phyloP scores from a whole-genome alignment of 2,797 vertebrate genomes.

The Champsocephalus gunnari region DNA sequence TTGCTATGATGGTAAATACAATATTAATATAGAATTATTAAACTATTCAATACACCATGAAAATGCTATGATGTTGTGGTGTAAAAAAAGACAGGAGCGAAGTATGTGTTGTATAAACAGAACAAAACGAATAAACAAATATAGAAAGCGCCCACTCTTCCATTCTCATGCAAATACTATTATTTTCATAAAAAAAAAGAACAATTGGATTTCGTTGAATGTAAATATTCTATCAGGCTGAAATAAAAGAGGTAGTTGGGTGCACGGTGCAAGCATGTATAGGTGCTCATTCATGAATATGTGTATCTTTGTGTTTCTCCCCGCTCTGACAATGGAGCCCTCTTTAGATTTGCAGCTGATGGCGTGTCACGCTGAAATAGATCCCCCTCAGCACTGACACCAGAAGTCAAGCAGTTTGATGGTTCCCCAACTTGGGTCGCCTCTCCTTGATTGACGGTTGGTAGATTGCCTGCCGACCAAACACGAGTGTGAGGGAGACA shows the following conservation, averaged over 20 bases:
- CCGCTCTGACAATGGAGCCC: constrained; percentile 71
- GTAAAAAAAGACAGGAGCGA: not conserved
- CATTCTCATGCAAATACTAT: constrained; percentile 17
- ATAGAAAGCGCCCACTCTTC: not conserved
- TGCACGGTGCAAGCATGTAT: constrained; percentile 31
- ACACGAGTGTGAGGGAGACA: constrained; percentile 77
- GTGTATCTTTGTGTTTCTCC: constrained; percentile 62
- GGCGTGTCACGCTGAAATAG: constrained; percentile 81
- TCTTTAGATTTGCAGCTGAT: constrained; percentile 80
- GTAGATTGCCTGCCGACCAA: constrained; percentile 85
- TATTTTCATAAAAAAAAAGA: constrained; percentile 9
- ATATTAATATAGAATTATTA: not conserved
- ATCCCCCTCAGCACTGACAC: constrained; percentile 84
- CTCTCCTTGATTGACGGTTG: constrained; percentile 80
- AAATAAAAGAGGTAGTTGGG: constrained; percentile 30
- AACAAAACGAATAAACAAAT: too few species aligned
- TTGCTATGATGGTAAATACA: not conserved
- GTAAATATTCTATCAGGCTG: constrained; percentile 41
- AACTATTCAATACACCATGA: not conserved
- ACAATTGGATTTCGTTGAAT: constrained; percentile 24
- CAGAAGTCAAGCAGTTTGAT: constrained; percentile 79
- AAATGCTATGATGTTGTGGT: not conserved
- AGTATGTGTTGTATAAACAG: not conserved
- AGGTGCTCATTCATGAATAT: constrained; percentile 73
- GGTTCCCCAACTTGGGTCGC: constrained; percentile 82